These are phyloP conservation scores for Discoglossus pictus DNA, from an alignment of 2,797 vertebrate genomes.

Conservation along the genomic window DNA sequence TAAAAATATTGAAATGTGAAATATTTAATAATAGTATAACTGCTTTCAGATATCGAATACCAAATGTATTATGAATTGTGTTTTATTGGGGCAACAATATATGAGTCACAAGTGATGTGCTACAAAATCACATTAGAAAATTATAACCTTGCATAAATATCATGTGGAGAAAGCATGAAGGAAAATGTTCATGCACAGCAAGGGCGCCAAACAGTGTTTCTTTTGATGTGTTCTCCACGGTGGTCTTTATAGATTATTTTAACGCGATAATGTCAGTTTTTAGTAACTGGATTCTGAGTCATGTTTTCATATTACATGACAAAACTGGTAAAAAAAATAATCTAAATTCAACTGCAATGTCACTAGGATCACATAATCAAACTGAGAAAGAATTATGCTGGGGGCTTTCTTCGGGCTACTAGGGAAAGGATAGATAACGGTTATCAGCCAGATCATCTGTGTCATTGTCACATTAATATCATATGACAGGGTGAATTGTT, in stretches of 20 bases:
- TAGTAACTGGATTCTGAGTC: slow-evolving; percentile 23
- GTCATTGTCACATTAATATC: slow-evolving; percentile 52
- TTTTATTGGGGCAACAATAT: neutral
- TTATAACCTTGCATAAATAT: slow-evolving; percentile 7
- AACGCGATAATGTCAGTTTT: slow-evolving; percentile 20
- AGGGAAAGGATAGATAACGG: slow-evolving; percentile 46
- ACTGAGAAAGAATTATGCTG: slow-evolving; percentile 45
- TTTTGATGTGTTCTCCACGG: slow-evolving; percentile 37
- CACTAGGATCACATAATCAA: slow-evolving; percentile 46
- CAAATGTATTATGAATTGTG: no score
- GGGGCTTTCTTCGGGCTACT: slow-evolving; percentile 48
- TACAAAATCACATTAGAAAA: slow-evolving; percentile 6
- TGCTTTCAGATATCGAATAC: no score
- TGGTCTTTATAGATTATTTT: slow-evolving; percentile 21
- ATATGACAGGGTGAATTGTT: slow-evolving; percentile 46
- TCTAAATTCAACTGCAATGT: slow-evolving; percentile 35
- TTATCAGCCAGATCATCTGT: slow-evolving; percentile 49
- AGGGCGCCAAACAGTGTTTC: slow-evolving; percentile 18
- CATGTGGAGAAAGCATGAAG: slow-evolving; percentile 15
- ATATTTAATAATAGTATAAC: no score
- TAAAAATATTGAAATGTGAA: no score
- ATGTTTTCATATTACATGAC: slow-evolving; percentile 35
- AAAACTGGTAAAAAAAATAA: slow-evolving; percentile 20
- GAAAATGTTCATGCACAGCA: slow-evolving; percentile 17
- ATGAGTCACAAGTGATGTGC: neutral